Base-by-base conservation (phyloP, 2,888 invertebrate species). In the Barypeithes pellucidus region DNA sequence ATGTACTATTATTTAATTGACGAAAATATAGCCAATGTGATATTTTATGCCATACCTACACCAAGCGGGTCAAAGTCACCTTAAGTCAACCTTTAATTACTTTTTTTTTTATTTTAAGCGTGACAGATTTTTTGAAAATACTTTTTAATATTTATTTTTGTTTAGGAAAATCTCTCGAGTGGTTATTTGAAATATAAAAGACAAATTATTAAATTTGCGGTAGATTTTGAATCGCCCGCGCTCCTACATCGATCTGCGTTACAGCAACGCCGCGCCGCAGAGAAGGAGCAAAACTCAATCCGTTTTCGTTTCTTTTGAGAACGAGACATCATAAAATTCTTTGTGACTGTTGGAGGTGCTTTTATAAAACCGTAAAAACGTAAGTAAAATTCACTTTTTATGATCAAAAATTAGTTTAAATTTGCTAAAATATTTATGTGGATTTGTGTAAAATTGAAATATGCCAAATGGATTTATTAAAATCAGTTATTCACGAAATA, bases 291-390 rank as follows among this genome's bases (percentile, higher is more conserved):
- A 66, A 67, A 39, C 24, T 50, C 68, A 76, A 68, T 71, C 63
- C 73, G 67, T 73, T 65, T 75, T 76, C 67, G 62, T 71, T 71
- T 67, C 73, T 72, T 75, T 75, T 67, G 41, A 63, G 67, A 71
- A 67, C 63, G 67, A 73, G 72, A 71, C 68, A 45, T 75, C 67
- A 59, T 60, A 60, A 73, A 76, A 71, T 76, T 82, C 80, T 77
- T 82, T 81, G 80, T 83, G 82, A 68, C 82, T 82, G 81, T 85
- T 82, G 84, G 84, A 82, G 83, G 85, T 85, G 85, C 82, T 85
- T 86, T 85, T 84, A 83, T 82, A 83, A 83, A 85, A 84, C 83
- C 82, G 86, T 86, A 82, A 84, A 82, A 83, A 86, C 82, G 86
- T 86, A 81, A 86, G 86, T 86, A 81, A 66, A 72, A 67, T 22